These are phyloP conservation scores for Agrypnia vestita DNA, from an alignment of 1,140 invertebrate genomes.

Conservation along the genomic window DNA sequence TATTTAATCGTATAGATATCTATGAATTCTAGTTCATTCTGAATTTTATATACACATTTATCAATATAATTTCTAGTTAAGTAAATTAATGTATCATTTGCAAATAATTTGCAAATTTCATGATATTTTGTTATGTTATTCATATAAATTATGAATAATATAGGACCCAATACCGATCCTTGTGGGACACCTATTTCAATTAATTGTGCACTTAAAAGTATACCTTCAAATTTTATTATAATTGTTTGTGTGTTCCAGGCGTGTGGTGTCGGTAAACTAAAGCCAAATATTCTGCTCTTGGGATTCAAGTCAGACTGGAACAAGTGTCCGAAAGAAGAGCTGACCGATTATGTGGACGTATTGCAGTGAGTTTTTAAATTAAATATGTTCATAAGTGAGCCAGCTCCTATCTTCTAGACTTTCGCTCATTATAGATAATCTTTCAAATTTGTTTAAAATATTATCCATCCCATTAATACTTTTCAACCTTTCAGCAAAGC, in stretches of 20 bases:
- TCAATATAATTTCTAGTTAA: not conserved
- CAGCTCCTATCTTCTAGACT: no score
- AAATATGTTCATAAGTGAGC: no score
- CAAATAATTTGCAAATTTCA: not conserved
- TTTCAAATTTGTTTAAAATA: no score
- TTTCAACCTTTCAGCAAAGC: slow-evolving; percentile 82
- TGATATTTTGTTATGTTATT: not conserved
- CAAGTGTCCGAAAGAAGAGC: slow-evolving; percentile 79
- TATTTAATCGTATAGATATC: no score
- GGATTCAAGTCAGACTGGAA: slow-evolving; percentile 95
- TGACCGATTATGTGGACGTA: slow-evolving; percentile 91
- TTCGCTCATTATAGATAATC: no score
- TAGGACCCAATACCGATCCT: no score
- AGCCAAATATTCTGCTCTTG: slow-evolving; percentile 91
- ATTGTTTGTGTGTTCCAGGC: slow-evolving; percentile 67
- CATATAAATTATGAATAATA: not conserved
- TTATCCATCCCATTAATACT: not conserved
- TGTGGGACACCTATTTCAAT: no score
- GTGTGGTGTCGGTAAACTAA: slow-evolving; percentile 90
- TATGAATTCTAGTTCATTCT: no score
- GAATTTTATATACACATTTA: not conserved
- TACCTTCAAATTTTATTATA: no score
- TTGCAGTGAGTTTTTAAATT: slow-evolving; percentile 86
- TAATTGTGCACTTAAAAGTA: no score
- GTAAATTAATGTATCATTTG: not conserved